A percentile compares a stretch with the other conserved stretches of the same genome.
Conservation (phyloP, 2,797 vertebrate genomes). For the Alcedo quadribrachys region DNA sequence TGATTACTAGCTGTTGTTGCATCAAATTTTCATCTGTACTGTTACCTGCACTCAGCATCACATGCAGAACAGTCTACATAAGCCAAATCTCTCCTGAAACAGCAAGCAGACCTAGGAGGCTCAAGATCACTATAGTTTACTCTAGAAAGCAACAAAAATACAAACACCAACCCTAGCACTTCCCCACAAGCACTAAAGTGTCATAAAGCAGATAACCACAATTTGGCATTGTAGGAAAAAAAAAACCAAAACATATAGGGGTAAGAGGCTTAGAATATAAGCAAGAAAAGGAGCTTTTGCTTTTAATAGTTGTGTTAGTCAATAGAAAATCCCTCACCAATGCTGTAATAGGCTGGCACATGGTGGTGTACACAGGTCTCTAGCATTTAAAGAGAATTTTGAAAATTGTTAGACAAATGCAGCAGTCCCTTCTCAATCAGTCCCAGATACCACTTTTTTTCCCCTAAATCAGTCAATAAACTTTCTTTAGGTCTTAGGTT, state of each 20-base stretch:
- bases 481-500: background rate
- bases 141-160: background rate
- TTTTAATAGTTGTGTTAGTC: background rate
- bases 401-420: background rate
- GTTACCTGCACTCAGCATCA: background rate
- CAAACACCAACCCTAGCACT: background rate
- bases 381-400: background rate
- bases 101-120: background rate
- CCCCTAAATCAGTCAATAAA: background rate
- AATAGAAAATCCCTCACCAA: background rate
- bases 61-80: background rate
- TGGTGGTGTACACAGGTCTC: background rate
- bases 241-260: background rate
- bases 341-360: background rate
- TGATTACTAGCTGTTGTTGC: background rate
- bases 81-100: background rate
- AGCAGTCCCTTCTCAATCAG: background rate
- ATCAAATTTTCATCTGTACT: background rate
- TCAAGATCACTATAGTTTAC: background rate
- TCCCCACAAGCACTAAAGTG: background rate
- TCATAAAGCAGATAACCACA: background rate
- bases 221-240: background rate
- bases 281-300: background rate
- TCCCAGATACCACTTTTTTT: background rate
- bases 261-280: background rate